Evolutionary conservation across 2,113 vertebrate species (phyloP), one percentile per base, ranked within the genome.

Genomic region (Sinocyclocheilus maitianheensis): DNA sequence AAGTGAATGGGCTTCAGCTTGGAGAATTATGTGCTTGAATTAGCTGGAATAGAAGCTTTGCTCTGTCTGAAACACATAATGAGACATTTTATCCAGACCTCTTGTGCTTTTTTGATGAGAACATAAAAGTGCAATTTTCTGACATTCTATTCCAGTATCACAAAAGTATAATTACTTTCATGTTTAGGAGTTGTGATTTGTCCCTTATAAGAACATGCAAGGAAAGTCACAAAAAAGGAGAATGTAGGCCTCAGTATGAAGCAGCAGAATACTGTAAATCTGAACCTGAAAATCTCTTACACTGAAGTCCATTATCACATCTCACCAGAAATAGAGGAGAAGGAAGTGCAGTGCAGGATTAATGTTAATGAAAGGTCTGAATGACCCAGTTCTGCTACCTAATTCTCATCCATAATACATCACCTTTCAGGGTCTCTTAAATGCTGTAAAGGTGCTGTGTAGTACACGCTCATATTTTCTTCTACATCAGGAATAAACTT

Each of bases 291-390:
- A 67, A 81, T 65, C n/a, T 26, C 1, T 65, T 8, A 26, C 40
- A 81, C 62, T 51, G 14, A 30, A 48, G 63, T 30, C 80, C 24
- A 51, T 81, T 67, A 48, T 26, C 62, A 81, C 40, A 6, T 67
- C 62, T 67, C 1, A 46, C 24, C 9, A 24, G 24, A 81, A 67
- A 67, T 51, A 11, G 43, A 26, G 13, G 79, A 26, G 43, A 81
- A 30, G n/a, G 8, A 81, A 67, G 63, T 69, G 40, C n/a, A 81
- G 62, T 67, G 40, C 14, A 81, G 43, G 40, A 67, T 81, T 81
- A 48, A 48, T 77, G n/a, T 77, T 46, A 67, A 63, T 30, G 24
- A 81, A 24, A 69, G 80, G 62, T 81, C 43, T 81, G 62, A 81
- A 26, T 81, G 62, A 81, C 62, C 80, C 80, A 34, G 62, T 67